Percentiles rank a stretch among this genome's conserved stretches.
These are phyloP conservation scores for Bryconaethiops microstoma DNA, from an alignment of 2,797 vertebrate genomes.

Conservation along the genomic window DNA sequence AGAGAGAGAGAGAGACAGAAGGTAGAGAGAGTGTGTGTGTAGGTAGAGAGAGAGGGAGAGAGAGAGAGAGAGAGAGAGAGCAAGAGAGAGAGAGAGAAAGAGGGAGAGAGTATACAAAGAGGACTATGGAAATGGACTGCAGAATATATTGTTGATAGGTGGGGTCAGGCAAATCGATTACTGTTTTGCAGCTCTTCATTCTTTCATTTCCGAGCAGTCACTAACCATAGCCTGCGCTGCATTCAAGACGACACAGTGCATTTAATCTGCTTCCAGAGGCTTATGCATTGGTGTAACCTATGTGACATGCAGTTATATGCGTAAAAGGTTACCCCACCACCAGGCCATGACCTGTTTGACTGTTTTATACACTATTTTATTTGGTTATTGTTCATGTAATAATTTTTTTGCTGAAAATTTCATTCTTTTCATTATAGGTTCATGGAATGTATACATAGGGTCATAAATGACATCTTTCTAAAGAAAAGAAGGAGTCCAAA, in stretches of 20 bases:
- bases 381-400: too few relatives aligned
- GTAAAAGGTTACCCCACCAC: too few relatives aligned
- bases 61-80: background rate
- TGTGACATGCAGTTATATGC: too few relatives aligned
- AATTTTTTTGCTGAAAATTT: too few relatives aligned
- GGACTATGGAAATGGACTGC: background rate
- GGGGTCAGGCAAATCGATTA: background rate
- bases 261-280: background rate
- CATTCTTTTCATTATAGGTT: too few relatives aligned
- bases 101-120: background rate
- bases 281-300: too few relatives aligned
- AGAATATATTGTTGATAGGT: background rate
- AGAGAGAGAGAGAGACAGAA: background rate
- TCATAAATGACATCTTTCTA: too few relatives aligned
- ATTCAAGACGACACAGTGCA: background rate
- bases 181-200: background rate
- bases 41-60: background rate
- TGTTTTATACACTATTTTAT: too few relatives aligned
- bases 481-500: too few relatives aligned
- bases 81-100: background rate
- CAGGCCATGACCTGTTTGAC: too few relatives aligned
- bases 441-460: too few relatives aligned
- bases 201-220: background rate
- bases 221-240: background rate
- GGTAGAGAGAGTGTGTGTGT: too few relatives aligned